Percentiles rank a stretch among this genome's conserved stretches.
Conservation (phyloP, 2,113 vertebrate genomes). For the Rhinopomastus cyanomelas region DNA sequence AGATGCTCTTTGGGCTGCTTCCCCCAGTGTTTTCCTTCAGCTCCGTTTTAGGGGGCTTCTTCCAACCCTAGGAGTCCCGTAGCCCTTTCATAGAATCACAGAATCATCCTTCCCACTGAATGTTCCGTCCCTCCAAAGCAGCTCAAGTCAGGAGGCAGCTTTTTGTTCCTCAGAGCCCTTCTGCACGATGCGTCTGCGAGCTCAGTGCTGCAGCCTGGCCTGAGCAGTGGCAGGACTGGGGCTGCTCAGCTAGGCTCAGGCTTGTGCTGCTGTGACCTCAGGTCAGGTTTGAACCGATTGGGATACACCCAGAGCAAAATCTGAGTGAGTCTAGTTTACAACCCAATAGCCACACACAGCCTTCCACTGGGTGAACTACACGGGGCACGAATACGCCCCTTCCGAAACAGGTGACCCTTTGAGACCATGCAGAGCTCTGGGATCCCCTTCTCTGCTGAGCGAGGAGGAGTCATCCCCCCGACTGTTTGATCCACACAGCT, state of each 20-base stretch:
- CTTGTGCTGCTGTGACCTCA: not conserved
- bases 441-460: not conserved
- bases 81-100: too few species aligned
- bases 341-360: not conserved
- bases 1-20: not conserved
- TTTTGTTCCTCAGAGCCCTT: too few species aligned
- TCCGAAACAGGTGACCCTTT: not conserved
- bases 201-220: not conserved
- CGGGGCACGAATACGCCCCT: not conserved
- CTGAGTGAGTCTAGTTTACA: not conserved
- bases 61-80: not conserved
- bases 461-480: not conserved
- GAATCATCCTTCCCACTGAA: not conserved
- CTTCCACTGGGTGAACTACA: not conserved
- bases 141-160: too few species aligned
- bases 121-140: not conserved
- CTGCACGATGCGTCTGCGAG: not conserved
- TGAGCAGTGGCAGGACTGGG: not conserved
- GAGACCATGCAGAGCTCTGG: not conserved
- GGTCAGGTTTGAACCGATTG: not conserved
- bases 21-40: not conserved
- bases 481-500: not conserved
- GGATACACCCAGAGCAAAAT: not conserved
- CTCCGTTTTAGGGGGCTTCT: not conserved
- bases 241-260: not conserved